Evolutionary conservation across 2,113 vertebrate species (phyloP), one percentile per base, ranked within the genome.

Genomic region (Rhea americana): DNA sequence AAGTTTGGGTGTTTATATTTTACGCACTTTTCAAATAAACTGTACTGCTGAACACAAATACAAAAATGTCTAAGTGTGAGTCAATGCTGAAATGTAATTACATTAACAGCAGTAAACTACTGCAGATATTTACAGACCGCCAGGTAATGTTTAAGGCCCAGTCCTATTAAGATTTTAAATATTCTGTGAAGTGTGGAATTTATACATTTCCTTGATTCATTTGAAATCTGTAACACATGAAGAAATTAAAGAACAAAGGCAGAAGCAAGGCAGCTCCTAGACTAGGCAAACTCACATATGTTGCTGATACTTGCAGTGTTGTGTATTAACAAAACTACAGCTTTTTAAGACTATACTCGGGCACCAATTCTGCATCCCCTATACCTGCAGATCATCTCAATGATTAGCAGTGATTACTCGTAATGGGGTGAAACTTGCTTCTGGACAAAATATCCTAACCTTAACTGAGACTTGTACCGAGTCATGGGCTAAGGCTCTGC

Each of bases 1-100:
- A 97, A 97, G 94, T 96, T 37, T 62, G 55, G 87, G 81, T 90
- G 94, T 97, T 96, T 97, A 96, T 97, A 97, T 97, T 97, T 97
- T 93, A 96, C 96, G 87, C 56, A 75, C 75, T 94, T 94, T 91
- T 89, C 78, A 94, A 83, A 89, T 95, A 91, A 90, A 76, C 65
- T 82, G 66, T 94, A 77, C 25, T 73, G 72, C 87, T 84, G 85
- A 96, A 93, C 83, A 96, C 65, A 95, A 96, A 94, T 86, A 93
- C 58, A 82, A 95, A 96, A 95, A 96, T 93, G 83, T 59, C 48
- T 47, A 91, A 50, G 43, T 92, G 82, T 74, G 78, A 95, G 93
- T 95, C 91, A 30, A 32, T 0, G 32, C 89, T 87, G 48, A 96
- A 95, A 91, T 78, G 66, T 83, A 96, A 97, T 97, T 95, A 96